Evolutionary conservation across 2,888 invertebrate species (phyloP).

Genomic region (Argyresthia albistria): DNA sequence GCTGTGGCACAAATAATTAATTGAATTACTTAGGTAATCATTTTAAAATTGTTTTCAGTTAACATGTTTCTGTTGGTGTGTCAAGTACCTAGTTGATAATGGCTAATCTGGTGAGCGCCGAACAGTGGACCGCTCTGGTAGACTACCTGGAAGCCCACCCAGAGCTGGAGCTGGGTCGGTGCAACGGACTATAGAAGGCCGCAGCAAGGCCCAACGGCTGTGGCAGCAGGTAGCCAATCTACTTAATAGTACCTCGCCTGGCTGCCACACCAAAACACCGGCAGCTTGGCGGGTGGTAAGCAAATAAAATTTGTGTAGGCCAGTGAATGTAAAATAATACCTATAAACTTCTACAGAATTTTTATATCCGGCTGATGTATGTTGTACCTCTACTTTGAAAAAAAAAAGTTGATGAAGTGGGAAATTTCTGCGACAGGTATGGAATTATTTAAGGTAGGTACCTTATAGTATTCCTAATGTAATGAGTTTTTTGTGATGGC

Average conservation of each 20-base stretch:
- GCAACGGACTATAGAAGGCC: background rate
- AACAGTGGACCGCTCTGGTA: background rate
- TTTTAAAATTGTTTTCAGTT: too few species aligned
- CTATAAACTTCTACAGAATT: background rate
- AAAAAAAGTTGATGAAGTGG: background rate
- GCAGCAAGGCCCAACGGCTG: background rate
- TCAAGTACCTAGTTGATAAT: too few species aligned
- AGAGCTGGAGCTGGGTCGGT: background rate
- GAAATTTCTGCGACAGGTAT: background rate
- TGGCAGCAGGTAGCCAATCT: background rate
- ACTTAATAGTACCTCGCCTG: background rate
- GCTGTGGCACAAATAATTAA: too few species aligned
- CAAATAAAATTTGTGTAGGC: background rate
- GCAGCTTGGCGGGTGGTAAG: background rate
- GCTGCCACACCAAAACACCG: background rate
- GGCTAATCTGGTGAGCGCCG: background rate
- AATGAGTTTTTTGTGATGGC: background rate
- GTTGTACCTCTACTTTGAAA: background rate
- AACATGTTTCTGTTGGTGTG: too few species aligned
- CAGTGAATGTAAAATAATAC: background rate
- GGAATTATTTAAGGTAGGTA: background rate
- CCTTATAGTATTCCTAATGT: background rate
- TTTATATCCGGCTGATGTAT: background rate
- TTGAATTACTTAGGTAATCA: too few species aligned
- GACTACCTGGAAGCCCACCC: background rate